Evolutionary conservation across 2,113 vertebrate genomes (phyloP), one percentile per base, ranked within the genome.

Genomic region (Leptocoma aspasia): DNA sequence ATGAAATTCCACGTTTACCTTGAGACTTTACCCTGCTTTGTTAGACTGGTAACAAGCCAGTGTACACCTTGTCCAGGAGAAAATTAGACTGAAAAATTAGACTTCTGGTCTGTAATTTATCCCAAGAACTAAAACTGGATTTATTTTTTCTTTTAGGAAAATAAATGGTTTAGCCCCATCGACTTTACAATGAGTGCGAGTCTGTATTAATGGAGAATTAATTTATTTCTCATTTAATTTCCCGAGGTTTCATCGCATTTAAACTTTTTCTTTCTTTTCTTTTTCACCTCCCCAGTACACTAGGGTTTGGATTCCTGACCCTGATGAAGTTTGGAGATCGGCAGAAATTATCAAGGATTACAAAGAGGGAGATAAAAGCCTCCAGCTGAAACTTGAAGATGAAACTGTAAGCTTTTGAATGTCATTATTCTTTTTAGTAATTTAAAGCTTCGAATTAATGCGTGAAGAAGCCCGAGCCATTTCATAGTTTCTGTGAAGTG

Each of bases 251-350:
- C 6, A 1, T 53, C 8, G 0, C 11, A 4, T 54, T 81, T 54
- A 73, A 95, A n/a, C n/a, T 57, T 54, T n/a, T 33, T 24, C 54
- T 59, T 72, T 73, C 35, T 33, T 33, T 33, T 41, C 39, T 45
- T 71, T 23, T 72, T 64, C 60, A 20, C 35, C 50, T 76, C 95
- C 97, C 11, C 96, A 99, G 99, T 98, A 97, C 93, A 99, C 99
- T 2, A 98, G 98, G 96, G 99, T 99, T 87, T 99, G 99, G 99
- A 99, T 99, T 96, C 99, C 99, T 23, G 99, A 99, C 95, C 97
- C 98, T 0, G 98, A 99, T 2, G 98, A 99, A 23, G 99, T 99
- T 31, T 99, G 99, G 99, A 98, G 92, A 91, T 98, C 98, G 0
- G 99, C 99, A 20, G 99, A 99, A 95, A 98, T 99, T 84, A 97